Evolutionary conservation across 2,888 invertebrate genomes (phyloP), one percentile per base, ranked within the genome.

Genomic region (Perithous albicinctus): DNA sequence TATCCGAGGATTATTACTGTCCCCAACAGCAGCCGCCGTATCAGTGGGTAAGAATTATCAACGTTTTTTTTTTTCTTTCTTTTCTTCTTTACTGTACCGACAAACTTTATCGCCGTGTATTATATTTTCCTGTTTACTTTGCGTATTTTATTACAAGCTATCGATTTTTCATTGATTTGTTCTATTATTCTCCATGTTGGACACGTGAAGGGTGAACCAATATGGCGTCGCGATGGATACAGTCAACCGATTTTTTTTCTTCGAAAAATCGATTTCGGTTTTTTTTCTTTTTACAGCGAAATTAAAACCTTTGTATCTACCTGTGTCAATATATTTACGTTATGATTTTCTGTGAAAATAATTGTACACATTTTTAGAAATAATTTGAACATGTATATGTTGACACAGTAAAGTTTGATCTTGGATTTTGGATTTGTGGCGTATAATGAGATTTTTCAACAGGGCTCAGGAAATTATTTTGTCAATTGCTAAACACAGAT

Each of bases 1-100:
- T 88, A 87, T 86, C 87, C 74, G 90, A 90, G 48, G 90, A 91
- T 80, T 86, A 88, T 79, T 89, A 89, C 70, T 89, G 87, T 43
- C 86, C 87, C 20, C 87, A 89, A 29, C 85, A 86, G 29, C 88
- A 87, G 75, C 85, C 88, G 35, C 89, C 90, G 70, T 91, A 89
- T 86, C 89, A 90, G 67, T 91, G 92, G 91, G 92, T 92, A 83
- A 89, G 86, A 83, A 67, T 51, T 10, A 4, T 23, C n/a, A n/a
- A n/a, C n/a, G n/a, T n/a, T n/a, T n/a, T n/a, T 51, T 5, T 46
- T 46, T 15, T 15, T 26, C 43, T 18, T 38, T 56, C 66, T 15
- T 59, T 46, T 70, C 15, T 20, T n/a, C 41, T 15, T 20, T 18
- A 20, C 41, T 8, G 8, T 32, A 41, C 1, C 32, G 20, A n/a